Conservation (phyloP, 92 coral and sea anemone genomes). For the Epizoanthus rinbou region DNA sequence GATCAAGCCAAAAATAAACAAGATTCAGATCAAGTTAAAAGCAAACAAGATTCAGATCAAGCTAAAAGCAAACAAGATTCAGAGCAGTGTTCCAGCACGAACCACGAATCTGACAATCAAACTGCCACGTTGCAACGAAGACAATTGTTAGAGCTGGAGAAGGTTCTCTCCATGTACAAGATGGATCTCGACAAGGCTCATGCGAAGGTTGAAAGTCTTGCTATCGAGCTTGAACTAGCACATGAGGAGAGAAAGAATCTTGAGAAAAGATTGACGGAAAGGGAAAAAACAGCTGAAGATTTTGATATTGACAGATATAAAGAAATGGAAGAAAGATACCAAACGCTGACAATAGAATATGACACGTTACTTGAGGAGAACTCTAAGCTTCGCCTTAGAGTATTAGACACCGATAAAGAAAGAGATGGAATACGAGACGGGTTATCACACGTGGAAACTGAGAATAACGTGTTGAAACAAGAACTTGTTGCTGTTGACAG, state of each 20-base stretch:
- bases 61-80: slow-evolving; percentile 7
- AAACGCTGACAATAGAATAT: slow-evolving; percentile 58
- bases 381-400: slow-evolving; percentile 34
- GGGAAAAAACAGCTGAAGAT: slow-evolving; percentile 12
- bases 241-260: slow-evolving; percentile 32
- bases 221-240: slow-evolving; percentile 24
- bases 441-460: not conserved
- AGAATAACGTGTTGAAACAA: slow-evolving; percentile 23
- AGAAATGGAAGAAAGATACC: slow-evolving; percentile 57
- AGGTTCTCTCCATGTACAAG: slow-evolving; percentile 67
- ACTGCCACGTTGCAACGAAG: slow-evolving; percentile 67
- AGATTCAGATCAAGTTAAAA: too few species aligned
- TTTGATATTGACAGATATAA: slow-evolving; percentile 51
- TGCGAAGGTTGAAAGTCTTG: slow-evolving; percentile 55
- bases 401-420: slow-evolving; percentile 19
- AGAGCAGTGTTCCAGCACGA: slow-evolving; percentile 52
- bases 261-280: slow-evolving; percentile 21
- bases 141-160: slow-evolving; percentile 67
- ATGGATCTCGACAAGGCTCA: slow-evolving; percentile 75
- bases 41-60: too few species aligned
- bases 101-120: slow-evolving; percentile 57
- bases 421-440: slow-evolving; percentile 29
- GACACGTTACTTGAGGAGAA: slow-evolving; percentile 42
- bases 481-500: slow-evolving; percentile 31
- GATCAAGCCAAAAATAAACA: too few species aligned